Evolutionary conservation across 1,140 invertebrate species (phyloP).

Genomic region (Drosophila yakuba): DNA sequence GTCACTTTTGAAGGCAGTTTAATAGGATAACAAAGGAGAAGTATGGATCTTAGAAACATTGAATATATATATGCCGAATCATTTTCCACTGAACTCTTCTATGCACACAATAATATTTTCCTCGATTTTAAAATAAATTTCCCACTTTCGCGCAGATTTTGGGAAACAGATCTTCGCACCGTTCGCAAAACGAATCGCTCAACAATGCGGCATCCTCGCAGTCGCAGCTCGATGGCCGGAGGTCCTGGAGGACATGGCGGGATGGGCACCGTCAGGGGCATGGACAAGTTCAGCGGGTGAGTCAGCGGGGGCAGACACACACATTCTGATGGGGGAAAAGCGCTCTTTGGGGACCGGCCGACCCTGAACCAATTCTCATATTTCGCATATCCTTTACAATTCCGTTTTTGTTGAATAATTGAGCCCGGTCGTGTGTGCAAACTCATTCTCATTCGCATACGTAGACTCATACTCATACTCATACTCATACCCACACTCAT

Average conservation of each 20-base stretch:
- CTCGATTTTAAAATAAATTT: background rate
- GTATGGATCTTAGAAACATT: background rate
- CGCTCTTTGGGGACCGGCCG: constrained; percentile 11
- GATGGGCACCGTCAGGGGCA: constrained; percentile 18
- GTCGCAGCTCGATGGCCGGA: constrained; percentile 25
- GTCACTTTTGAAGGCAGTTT: background rate
- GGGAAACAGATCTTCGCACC: constrained; percentile 91
- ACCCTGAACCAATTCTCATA: constrained; percentile 75
- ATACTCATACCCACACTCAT: constrained; percentile 7
- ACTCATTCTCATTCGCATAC: constrained; percentile 1
- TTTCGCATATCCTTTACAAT: constrained; percentile 63
- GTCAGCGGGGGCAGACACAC: constrained; percentile 18
- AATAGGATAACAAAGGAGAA: background rate
- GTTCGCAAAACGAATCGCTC: constrained; percentile 88
- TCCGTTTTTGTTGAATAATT: constrained; percentile 70
- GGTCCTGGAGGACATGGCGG: constrained; percentile 20
- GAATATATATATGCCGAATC: too few relatives aligned
- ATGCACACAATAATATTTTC: background rate
- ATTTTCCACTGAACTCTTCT: background rate
- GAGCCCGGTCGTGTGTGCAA: constrained; percentile 39
- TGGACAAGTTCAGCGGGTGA: constrained; percentile 73
- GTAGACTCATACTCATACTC: constrained; percentile 10
- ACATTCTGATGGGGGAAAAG: background rate
- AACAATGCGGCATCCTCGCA: constrained; percentile 78
- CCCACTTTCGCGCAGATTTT: constrained; percentile 85